Percentiles rank a stretch among this genome's conserved stretches.
Conservation (phyloP, 2,888 invertebrate genomes). For the Unio pictorum region DNA sequence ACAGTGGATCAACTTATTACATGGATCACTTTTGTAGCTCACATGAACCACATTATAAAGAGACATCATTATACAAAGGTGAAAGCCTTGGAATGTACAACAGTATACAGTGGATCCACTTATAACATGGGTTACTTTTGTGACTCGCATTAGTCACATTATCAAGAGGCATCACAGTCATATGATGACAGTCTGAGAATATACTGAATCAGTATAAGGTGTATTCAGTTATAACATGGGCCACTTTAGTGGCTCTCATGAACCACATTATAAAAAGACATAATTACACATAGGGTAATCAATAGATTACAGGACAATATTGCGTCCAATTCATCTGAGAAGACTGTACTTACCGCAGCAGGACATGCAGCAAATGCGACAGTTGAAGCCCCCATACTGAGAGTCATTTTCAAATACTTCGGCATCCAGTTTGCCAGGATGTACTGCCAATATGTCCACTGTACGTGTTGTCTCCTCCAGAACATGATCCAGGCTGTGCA, state of each 20-base stretch:
- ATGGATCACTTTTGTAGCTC: too few species aligned
- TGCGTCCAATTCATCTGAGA: background rate
- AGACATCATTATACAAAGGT: too few species aligned
- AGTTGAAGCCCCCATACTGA: conserved; percentile 24
- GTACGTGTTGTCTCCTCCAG: conserved; percentile 27
- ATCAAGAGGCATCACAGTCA: too few species aligned
- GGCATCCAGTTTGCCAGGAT: conserved; percentile 40
- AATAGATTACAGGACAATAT: background rate
- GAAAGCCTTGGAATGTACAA: too few species aligned
- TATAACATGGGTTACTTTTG: background rate
- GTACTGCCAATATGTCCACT: conserved; percentile 35
- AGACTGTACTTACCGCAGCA: conserved; percentile 29
- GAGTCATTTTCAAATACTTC: conserved; percentile 27
- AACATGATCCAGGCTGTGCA: conserved; percentile 38
- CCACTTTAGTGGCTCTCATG: too few species aligned
- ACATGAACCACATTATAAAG: background rate
- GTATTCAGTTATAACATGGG: background rate
- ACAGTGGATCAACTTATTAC: background rate
- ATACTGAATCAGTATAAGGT: background rate
- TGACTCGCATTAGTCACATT: too few species aligned
- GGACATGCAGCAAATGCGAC: conserved; percentile 26
- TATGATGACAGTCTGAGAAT: too few species aligned
- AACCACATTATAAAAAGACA: too few species aligned
- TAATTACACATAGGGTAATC: background rate
- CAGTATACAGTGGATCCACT: too few species aligned